Percentiles rank a stretch among this genome's conserved stretches.
Evolutionary conservation across 2,888 invertebrate genomes (phyloP).

Genomic region (Byasa hedistus): DNA sequence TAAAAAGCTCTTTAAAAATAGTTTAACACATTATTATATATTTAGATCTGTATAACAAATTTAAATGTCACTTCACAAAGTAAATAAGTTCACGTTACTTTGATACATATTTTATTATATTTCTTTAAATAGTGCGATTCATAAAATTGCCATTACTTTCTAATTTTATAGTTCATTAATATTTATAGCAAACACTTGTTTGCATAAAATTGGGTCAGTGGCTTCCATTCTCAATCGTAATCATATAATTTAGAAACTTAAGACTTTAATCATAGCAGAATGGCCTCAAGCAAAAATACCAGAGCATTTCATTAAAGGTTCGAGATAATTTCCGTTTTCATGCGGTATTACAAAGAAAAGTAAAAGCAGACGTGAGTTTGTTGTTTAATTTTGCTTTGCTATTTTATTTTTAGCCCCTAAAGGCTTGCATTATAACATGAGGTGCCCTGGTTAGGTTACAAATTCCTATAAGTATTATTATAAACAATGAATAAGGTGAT

Average conservation of each 20-base stretch:
- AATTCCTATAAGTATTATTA: no score
- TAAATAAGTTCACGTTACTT: background rate
- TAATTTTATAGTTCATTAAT: constrained; percentile 9
- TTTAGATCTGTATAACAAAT: background rate
- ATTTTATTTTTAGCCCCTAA: background rate
- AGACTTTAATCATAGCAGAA: constrained; percentile 25
- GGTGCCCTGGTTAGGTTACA: no score
- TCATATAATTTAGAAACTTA: constrained; percentile 24
- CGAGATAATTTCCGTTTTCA: constrained; percentile 3
- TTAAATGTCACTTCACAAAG: background rate
- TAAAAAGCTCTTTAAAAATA: no score
- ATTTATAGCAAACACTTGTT: constrained; percentile 16
- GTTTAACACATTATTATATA: background rate
- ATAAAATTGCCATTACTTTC: background rate
- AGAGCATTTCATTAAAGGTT: constrained; percentile 20
- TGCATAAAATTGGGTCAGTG: constrained; percentile 23
- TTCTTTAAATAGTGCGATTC: background rate
- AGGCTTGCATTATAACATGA: no score
- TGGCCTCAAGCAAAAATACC: constrained; percentile 6
- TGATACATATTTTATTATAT: background rate
- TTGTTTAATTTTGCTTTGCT: background rate
- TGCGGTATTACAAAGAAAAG: background rate
- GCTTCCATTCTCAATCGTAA: constrained; percentile 17
- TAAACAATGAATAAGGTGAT: no score
- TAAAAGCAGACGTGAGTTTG: background rate